Conservation (phyloP, 2,797 vertebrate genomes). For the Melanogrammus aeglefinus region DNA sequence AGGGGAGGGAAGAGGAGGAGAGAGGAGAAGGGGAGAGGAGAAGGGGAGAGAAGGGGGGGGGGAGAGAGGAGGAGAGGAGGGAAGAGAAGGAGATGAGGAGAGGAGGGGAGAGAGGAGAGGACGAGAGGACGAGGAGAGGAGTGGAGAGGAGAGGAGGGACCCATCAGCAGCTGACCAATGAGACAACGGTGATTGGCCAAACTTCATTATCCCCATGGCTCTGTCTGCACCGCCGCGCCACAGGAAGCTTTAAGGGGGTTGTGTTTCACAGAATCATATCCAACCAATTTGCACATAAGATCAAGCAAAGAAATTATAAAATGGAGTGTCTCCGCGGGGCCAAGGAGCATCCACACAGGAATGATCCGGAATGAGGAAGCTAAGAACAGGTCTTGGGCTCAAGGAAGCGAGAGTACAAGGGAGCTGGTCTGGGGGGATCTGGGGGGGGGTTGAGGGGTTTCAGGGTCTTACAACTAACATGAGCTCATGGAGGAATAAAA, state of each 20-base stretch:
- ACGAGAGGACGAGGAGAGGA: neutral
- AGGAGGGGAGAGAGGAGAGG: neutral
- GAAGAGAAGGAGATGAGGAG: too few species aligned
- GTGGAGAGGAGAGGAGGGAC: constrained; percentile 6
- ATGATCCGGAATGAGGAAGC: neutral
- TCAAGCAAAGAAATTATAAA: too few species aligned
- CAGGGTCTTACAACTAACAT: neutral
- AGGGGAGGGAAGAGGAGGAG: too few species aligned
- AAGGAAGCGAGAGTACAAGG: neutral
- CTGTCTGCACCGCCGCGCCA: neutral
- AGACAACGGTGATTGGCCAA: constrained; percentile 28
- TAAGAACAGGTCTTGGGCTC: neutral
- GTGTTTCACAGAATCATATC: too few species aligned
- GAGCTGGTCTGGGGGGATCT: neutral
- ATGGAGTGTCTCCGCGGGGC: neutral
- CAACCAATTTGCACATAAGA: too few species aligned
- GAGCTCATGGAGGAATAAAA: neutral
- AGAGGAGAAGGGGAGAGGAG: too few species aligned
- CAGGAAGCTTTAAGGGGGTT: neutral
- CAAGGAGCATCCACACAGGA: neutral
- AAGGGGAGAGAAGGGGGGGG: neutral
- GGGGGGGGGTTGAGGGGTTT: neutral
- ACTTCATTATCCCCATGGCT: neutral
- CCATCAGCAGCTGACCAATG: constrained; percentile 48
- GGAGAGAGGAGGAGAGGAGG: too few species aligned